A percentile compares a stretch with the other conserved stretches of the same genome.
These are phyloP conservation scores for Anser brachyrhynchus DNA, from an alignment of 2,113 vertebrate species.

Conservation along the genomic window DNA sequence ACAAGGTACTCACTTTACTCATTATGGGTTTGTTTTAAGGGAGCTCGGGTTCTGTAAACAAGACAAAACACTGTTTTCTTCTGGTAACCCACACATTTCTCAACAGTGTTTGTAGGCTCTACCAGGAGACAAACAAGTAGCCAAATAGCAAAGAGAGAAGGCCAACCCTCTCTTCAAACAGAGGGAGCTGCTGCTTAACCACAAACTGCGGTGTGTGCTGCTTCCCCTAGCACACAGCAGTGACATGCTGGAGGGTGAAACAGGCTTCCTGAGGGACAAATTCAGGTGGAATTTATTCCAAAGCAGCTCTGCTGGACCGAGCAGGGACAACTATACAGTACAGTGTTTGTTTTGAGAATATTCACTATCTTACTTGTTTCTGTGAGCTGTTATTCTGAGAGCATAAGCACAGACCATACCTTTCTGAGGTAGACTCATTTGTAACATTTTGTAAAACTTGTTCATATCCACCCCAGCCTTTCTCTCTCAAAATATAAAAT, in stretches of 20 bases:
- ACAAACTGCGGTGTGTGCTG: neutral
- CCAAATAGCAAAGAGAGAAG: neutral
- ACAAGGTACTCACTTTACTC: slow-evolving; percentile 8
- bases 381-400: neutral
- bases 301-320: neutral
- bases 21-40: neutral
- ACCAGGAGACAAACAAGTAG: slow-evolving; percentile 11
- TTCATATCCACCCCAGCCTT: too few species aligned
- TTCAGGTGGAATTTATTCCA: neutral
- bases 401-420: neutral
- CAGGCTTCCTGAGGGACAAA: neutral
- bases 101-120: slow-evolving; percentile 4
- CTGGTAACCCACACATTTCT: slow-evolving; percentile 13
- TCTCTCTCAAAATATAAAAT: neutral
- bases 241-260: neutral
- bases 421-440: neutral
- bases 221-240: neutral
- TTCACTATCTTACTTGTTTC: neutral
- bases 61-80: slow-evolving; percentile 19
- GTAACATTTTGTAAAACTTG: neutral
- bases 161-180: neutral
- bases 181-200: neutral
- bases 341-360: neutral
- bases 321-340: neutral
- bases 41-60: slow-evolving; percentile 35